Evolutionary conservation across 2,888 invertebrate species (phyloP), one percentile per base, ranked within the genome.

Genomic region (Tyria jacobaeae): DNA sequence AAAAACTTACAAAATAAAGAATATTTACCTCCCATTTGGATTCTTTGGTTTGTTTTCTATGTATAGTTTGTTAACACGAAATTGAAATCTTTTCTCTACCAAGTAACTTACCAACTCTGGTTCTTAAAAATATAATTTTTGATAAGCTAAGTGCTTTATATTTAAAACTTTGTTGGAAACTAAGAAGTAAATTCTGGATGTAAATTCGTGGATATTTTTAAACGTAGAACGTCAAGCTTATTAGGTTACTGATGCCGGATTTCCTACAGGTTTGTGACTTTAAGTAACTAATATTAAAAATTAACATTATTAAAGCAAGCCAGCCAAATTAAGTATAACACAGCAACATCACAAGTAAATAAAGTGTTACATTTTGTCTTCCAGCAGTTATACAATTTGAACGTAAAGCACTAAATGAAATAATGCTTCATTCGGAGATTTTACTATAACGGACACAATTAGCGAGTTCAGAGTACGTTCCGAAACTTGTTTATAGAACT

Each of bases 401-500:
- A 44, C 21, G 12, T 44, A 12, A 21, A 44, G 44, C 44, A 4
- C 44, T 12, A 12, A 21, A 44, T 12, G 21, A 17, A 44, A 12
- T 27, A 62, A 61, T 60, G 64, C 61, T 66, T 27, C 57, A 64
- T 21, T 41, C 41, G 17, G 44, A 21, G 44, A 44, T 17, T 50
- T 50, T 50, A 31, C 27, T n/a, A 24, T 51, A 55, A 21, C 44
- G 60, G 47, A 54, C 52, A 56, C 68, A 73, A 76, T 76, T 76
- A 78, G 62, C 41, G 15, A 55, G 44, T 49, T 51, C 21, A 31
- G 55, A 31, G 49, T 39, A 53, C 53, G 25, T 57, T 37, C 37
- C 50, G 53, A 64, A 64, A 63, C 50, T 48, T 65, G 70, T 71
- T 72, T 70, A 64, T 60, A 12, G 21, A 66, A 68, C 58, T 52